phyloP scores from a whole-genome alignment of 53 echinoderm and acorn worm species.

The Crossaster papposus region DNA sequence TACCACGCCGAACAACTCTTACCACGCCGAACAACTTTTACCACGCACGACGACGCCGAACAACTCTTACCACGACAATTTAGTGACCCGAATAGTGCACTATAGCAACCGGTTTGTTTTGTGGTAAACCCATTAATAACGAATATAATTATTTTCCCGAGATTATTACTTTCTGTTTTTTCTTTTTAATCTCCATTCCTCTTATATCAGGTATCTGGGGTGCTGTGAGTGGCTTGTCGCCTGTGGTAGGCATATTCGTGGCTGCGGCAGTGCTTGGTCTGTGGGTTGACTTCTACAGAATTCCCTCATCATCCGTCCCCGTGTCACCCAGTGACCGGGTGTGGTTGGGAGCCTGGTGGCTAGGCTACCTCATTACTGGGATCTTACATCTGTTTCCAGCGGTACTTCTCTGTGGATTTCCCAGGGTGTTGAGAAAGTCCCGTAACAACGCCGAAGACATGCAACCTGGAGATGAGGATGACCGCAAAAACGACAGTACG shows the following conservation, averaged over 20 bases:
- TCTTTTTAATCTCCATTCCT: too few species aligned
- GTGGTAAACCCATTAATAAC: too few species aligned
- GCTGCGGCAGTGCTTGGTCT: conserved; percentile 1
- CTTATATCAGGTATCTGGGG: neutral
- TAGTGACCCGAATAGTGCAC: too few species aligned
- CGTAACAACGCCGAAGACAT: neutral
- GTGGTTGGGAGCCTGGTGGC: conserved; percentile 37
- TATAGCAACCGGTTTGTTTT: too few species aligned
- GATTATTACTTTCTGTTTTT: too few species aligned
- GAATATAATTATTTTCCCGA: neutral
- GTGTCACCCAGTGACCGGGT: neutral
- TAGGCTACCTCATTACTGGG: neutral
- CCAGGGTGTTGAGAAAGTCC: neutral
- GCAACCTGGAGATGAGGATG: neutral
- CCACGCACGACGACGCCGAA: too few species aligned
- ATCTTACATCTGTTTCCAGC: neutral
- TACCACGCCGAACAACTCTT: too few species aligned
- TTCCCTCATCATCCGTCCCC: neutral
- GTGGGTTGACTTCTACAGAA: conserved; percentile 42
- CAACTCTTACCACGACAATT: too few species aligned
- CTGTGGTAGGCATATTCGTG: conserved; percentile 15
- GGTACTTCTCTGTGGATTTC: neutral
- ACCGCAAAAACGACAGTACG: neutral
- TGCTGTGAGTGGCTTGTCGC: neutral
- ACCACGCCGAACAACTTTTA: too few species aligned